Conservation (phyloP, 2,888 invertebrate species). For the Scaptomyza reducta region DNA sequence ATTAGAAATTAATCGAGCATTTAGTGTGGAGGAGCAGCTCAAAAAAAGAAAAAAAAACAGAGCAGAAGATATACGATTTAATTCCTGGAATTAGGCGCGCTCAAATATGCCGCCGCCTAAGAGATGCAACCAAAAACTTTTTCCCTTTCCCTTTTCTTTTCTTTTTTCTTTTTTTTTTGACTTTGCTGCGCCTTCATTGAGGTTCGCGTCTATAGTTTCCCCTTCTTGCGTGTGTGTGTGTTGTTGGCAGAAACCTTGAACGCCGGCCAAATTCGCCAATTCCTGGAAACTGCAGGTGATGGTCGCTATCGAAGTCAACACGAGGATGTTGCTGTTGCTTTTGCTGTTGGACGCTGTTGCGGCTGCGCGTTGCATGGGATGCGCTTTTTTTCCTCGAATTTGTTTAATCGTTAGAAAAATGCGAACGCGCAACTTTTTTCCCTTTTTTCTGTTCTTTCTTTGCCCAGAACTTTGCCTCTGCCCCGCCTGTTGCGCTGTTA, state of each 20-base stretch:
- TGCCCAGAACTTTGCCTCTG: background rate
- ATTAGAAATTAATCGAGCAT: slow-evolving; percentile 81
- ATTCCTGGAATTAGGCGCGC: slow-evolving; percentile 79
- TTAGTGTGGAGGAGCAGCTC: slow-evolving; percentile 61
- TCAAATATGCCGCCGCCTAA: slow-evolving; percentile 66
- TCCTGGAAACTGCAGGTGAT: slow-evolving; percentile 83
- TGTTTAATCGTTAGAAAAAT: slow-evolving; percentile 84
- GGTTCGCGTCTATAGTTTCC: slow-evolving; percentile 37
- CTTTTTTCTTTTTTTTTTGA: slow-evolving; percentile 1
- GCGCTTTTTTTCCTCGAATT: slow-evolving; percentile 84
- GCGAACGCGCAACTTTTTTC: slow-evolving; percentile 62
- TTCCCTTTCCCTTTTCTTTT: slow-evolving; percentile 15
- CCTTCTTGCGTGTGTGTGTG: slow-evolving; percentile 43
- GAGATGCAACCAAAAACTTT: slow-evolving; percentile 60
- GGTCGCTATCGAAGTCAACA: slow-evolving; percentile 47
- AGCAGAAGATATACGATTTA: slow-evolving; percentile 80
- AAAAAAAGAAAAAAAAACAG: slow-evolving; percentile 2
- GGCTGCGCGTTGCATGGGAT: slow-evolving; percentile 75
- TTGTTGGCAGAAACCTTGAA: slow-evolving; percentile 18
- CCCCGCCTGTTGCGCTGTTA: slow-evolving; percentile 18
- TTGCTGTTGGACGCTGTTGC: slow-evolving; percentile 32
- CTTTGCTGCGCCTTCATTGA: slow-evolving; percentile 19
- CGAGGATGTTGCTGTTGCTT: slow-evolving; percentile 4
- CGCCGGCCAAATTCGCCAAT: slow-evolving; percentile 56
- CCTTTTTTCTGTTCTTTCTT: background rate